These are phyloP conservation scores for Clostera curtula DNA, from an alignment of 2,888 invertebrate species.

Conservation along the genomic window DNA sequence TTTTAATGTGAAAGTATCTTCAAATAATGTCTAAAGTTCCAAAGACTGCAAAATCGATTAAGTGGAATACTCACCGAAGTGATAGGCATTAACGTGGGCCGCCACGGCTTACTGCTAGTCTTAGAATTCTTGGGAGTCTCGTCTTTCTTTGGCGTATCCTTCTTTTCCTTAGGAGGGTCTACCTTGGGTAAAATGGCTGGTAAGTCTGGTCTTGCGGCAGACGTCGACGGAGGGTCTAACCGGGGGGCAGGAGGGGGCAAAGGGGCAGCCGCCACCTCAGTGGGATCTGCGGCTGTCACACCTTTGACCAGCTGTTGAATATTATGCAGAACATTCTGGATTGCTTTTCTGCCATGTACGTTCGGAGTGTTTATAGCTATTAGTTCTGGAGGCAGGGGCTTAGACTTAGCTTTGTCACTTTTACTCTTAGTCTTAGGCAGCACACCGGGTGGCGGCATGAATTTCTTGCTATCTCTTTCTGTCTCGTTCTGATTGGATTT, in stretches of 20 bases:
- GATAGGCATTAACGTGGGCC: constrained; percentile 82
- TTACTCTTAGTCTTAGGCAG: constrained; percentile 40
- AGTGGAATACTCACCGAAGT: constrained; percentile 48
- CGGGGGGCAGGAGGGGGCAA: constrained; percentile 31
- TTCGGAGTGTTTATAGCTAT: constrained; percentile 74
- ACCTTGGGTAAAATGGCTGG: no score
- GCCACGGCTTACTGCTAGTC: constrained; percentile 79
- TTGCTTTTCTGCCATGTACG: constrained; percentile 57
- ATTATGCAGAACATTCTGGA: constrained; percentile 63
- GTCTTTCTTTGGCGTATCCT: constrained; percentile 35
- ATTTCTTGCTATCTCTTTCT: constrained; percentile 45
- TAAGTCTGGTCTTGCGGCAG: no score
- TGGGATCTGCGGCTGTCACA: constrained; percentile 60
- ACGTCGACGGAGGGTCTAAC: constrained; percentile 21
- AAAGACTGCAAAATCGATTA: no score
- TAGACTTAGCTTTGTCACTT: constrained; percentile 47
- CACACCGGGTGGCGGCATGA: constrained; percentile 48
- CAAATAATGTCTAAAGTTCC: no score
- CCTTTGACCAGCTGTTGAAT: constrained; percentile 68
- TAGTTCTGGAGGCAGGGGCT: constrained; percentile 71
- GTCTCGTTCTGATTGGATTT: constrained; percentile 48
- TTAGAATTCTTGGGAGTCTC: constrained; percentile 58
- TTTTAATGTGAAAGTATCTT: no score
- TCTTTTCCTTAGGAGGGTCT: constrained; percentile 48
- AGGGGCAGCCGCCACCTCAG: constrained; percentile 57